A percentile compares a stretch with the other conserved stretches of the same genome.
phyloP scores from a whole-genome alignment of 2,113 vertebrate species.

The mouse (Mus musculus) region DNA sequence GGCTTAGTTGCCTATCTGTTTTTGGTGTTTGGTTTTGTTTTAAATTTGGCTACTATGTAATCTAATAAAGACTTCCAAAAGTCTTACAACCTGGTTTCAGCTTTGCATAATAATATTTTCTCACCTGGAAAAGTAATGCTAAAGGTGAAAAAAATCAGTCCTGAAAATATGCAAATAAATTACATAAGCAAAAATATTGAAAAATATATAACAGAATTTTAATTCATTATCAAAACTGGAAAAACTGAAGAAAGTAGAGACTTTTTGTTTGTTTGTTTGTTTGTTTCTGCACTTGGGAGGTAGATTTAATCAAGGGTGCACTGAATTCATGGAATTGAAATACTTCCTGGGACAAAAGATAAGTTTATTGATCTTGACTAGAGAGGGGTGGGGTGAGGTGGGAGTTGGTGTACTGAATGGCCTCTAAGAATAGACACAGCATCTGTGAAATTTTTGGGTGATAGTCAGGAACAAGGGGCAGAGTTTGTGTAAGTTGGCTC shows the following conservation, averaged over 20 bases:
- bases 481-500: neutral
- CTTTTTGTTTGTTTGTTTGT: too few relatives aligned
- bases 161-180: neutral
- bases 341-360: neutral
- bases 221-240: slow-evolving; percentile 31
- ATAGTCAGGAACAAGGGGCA: neutral
- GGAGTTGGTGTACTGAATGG: neutral
- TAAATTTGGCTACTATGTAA: slow-evolving; percentile 60
- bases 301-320: neutral
- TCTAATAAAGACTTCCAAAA: slow-evolving; percentile 68
- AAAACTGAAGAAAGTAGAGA: neutral
- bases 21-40: too few relatives aligned
- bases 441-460: neutral
- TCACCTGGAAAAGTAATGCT: slow-evolving; percentile 60
- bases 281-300: too few relatives aligned
- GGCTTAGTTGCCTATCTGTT: neutral
- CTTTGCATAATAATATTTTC: slow-evolving; percentile 79
- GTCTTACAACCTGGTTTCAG: slow-evolving; percentile 78
- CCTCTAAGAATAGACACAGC: neutral
- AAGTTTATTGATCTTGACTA: neutral
- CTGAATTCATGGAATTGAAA: neutral
- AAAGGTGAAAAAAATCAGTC: slow-evolving; percentile 59
- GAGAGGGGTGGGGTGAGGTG: too few relatives aligned
- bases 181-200: slow-evolving; percentile 49
- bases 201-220: neutral